These are phyloP conservation scores for Girardinus metallicus DNA, from an alignment of 2,797 vertebrate genomes.

Conservation along the genomic window DNA sequence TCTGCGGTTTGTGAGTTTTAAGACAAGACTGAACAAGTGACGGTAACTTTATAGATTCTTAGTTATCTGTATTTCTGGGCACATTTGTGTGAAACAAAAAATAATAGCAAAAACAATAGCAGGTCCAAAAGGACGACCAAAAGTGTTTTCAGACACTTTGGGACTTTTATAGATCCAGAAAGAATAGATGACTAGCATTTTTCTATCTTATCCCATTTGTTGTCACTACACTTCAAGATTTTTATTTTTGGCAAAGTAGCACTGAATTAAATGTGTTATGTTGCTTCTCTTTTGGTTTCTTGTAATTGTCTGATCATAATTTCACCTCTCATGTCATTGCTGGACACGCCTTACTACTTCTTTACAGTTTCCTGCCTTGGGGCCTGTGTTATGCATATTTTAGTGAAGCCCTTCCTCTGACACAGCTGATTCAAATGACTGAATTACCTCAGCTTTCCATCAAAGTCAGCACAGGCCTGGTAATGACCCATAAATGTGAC, in stretches of 20 bases:
- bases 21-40: neutral
- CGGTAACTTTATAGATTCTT: neutral
- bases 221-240: neutral
- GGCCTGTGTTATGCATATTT: neutral
- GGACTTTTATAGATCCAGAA: neutral
- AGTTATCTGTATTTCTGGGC: neutral
- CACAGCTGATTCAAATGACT: neutral
- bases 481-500: neutral
- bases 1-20: neutral
- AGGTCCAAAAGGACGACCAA: neutral
- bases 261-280: neutral
- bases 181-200: neutral
- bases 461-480: neutral
- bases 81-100: neutral
- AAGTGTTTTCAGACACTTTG: neutral
- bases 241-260: neutral
- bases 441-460: neutral
- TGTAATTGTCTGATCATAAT: neutral
- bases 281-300: neutral
- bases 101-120: neutral
- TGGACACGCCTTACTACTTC: neutral
- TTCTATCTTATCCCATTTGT: neutral
- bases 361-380: neutral
- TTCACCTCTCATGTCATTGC: neutral
- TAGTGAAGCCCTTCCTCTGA: neutral